Conservation (phyloP, 2,888 invertebrate genomes). For the Synergus laeviventris region DNA sequence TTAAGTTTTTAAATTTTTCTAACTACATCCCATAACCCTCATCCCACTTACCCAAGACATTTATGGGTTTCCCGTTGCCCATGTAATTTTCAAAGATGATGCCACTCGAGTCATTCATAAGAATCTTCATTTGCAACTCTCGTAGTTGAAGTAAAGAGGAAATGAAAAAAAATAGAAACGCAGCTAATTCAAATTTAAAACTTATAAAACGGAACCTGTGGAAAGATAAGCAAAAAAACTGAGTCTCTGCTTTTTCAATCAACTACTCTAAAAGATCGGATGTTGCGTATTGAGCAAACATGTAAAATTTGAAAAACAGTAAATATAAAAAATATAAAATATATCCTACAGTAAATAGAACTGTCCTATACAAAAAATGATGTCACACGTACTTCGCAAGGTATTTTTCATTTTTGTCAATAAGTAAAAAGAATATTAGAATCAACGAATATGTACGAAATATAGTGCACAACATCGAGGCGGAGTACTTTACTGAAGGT, state of each 20-base stretch:
- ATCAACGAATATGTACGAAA: conserved; percentile 47
- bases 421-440: conserved; percentile 43
- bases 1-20: conserved; percentile 51
- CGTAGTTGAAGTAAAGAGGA: background rate
- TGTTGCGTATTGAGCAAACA: conserved; percentile 43
- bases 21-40: conserved; percentile 28
- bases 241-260: too few relatives aligned
- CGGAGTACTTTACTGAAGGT: conserved; percentile 83
- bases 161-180: background rate
- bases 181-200: too few relatives aligned
- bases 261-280: conserved; percentile 42
- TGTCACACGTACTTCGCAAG: background rate
- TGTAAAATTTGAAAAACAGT: conserved; percentile 43
- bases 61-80: background rate
- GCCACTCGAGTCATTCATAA: background rate
- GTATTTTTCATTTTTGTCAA: background rate
- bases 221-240: background rate
- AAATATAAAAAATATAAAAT: too few relatives aligned
- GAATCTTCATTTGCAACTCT: background rate
- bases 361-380: background rate
- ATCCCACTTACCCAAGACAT: conserved; percentile 26
- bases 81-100: background rate
- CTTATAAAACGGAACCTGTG: background rate
- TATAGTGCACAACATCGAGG: conserved; percentile 73
- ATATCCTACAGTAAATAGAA: conserved; percentile 44